Base-by-base conservation (phyloP, 2,797 vertebrate species). In the Florisuga fusca region DNA sequence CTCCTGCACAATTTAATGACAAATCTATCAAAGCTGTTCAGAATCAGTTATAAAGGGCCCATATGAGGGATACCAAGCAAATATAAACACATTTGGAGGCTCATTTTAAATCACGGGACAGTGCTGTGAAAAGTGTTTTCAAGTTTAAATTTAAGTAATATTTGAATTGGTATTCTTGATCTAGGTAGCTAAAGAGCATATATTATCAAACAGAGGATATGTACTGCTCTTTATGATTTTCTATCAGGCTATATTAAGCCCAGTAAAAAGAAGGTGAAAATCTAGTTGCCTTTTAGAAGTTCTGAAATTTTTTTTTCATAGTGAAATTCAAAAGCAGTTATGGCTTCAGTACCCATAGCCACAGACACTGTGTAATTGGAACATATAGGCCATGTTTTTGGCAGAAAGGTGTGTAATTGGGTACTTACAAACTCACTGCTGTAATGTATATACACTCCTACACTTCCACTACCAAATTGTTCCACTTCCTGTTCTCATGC, bases 291-390 rank as follows among this genome's bases (percentile, higher is more conserved):
- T 87, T 87, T 79, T 20, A 63, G 33, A 89, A 93, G 75, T 89
- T 73, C 48, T 34, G 25, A 50, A 84, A 53, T 82, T 84, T 74
- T 81, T 90, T 67, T 50, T 41, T 15, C 87, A 48, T 21, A 88
- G 63, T 48, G 93, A 95, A 95, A 95, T 87, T 77, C 61, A 79
- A 7, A 87, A 78, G 76, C 94, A 94, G 94, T 97, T 97, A 87
- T 21, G 71, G n/a, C 31, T 84, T 51, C 46, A 87, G 63, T 13
- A 53, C n/a, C 25, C 88, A 62, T 9, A 89, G 36, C 61, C 69
- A 83, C 78, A 92, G 79, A 73, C 19, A 48, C 78, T 94, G 58
- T 62, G 48, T 41, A 95, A 96, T 4, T 73, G 45, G 57, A 77
- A 63, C 43, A 53, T 26, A 31, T 0, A 6, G 16, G 38, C 12